Percentiles rank a stretch among this genome's conserved stretches.
Conservation (phyloP, 2,888 invertebrate genomes). For the Drosophila neoperkinsi region DNA sequence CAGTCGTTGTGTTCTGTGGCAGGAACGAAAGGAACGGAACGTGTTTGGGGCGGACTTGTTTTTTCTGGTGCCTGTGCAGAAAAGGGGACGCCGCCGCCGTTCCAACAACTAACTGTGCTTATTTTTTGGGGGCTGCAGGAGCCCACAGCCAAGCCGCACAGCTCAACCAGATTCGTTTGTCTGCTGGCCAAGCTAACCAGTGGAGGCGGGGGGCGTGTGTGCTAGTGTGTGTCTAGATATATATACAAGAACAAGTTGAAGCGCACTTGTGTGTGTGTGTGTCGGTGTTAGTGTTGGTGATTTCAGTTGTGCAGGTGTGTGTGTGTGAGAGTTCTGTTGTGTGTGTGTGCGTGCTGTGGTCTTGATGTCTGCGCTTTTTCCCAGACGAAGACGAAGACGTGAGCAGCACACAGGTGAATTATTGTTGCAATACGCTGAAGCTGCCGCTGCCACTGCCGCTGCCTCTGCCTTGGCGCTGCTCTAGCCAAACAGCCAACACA, state of each 20-base stretch:
- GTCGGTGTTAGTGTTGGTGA: slow-evolving; percentile 30
- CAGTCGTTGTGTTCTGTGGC: slow-evolving; percentile 22
- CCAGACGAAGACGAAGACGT: slow-evolving; percentile 66
- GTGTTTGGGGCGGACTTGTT: slow-evolving; percentile 74
- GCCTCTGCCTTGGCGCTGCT: slow-evolving; percentile 15
- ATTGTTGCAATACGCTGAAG: slow-evolving; percentile 72
- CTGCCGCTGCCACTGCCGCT: background rate
- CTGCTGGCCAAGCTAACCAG: slow-evolving; percentile 41
- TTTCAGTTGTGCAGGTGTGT: slow-evolving; percentile 39
- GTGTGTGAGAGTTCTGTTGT: slow-evolving; percentile 18
- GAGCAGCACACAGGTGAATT: slow-evolving; percentile 78
- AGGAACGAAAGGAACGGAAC: slow-evolving; percentile 66
- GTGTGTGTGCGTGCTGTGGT: slow-evolving; percentile 51
- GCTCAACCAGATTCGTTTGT: slow-evolving; percentile 61
- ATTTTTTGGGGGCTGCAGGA: slow-evolving; percentile 56
- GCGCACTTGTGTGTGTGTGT: slow-evolving; percentile 33
- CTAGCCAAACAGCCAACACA: slow-evolving; percentile 56
- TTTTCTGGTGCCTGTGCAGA: slow-evolving; percentile 50
- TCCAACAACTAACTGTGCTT: slow-evolving; percentile 61
- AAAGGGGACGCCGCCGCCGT: slow-evolving; percentile 58
- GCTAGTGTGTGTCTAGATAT: slow-evolving; percentile 32
- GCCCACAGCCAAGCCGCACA: slow-evolving; percentile 52
- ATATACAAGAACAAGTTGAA: slow-evolving; percentile 66
- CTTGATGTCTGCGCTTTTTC: slow-evolving; percentile 77
- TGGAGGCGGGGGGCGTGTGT: slow-evolving; percentile 36